Conservation (phyloP, 2,888 invertebrate genomes). For the Scaptomyza cyrtandrae region DNA sequence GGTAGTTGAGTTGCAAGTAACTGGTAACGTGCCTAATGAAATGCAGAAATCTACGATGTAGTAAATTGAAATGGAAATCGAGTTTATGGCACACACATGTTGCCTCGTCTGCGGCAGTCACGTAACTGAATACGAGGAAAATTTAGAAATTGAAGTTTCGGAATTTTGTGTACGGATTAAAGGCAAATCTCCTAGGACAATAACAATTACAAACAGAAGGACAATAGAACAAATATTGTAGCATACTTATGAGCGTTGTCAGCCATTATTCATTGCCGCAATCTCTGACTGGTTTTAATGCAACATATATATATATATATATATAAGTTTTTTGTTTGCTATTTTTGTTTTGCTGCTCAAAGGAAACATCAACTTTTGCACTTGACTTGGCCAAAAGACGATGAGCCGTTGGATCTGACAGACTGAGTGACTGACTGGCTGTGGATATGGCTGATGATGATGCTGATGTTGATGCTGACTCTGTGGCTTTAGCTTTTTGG, state of each 20-base stretch:
- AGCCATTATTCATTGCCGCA: conserved; percentile 47
- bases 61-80: conserved; percentile 62
- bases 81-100: conserved; percentile 41
- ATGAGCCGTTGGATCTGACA: conserved; percentile 14
- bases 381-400: conserved; percentile 47
- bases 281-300: conserved; percentile 42
- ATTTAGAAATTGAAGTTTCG: conserved; percentile 44
- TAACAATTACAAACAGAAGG: conserved; percentile 32
- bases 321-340: neutral
- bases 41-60: conserved; percentile 39
- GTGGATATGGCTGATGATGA: conserved; percentile 19
- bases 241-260: conserved; percentile 45
- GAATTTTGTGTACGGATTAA: neutral
- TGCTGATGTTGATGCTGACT: conserved; percentile 9
- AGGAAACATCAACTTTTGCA: conserved; percentile 54
- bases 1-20: conserved; percentile 24
- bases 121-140: conserved; percentile 66
- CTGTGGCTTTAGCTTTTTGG: conserved; percentile 12
- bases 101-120: conserved; percentile 54
- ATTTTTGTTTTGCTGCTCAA: conserved; percentile 14
- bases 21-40: conserved; percentile 38
- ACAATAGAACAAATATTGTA: conserved; percentile 20
- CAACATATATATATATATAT: conserved; percentile 36
- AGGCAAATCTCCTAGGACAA: conserved; percentile 20
- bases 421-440: conserved; percentile 1